Conservation (phyloP, 2,888 invertebrate species). For the Ochropacha duplaris region DNA sequence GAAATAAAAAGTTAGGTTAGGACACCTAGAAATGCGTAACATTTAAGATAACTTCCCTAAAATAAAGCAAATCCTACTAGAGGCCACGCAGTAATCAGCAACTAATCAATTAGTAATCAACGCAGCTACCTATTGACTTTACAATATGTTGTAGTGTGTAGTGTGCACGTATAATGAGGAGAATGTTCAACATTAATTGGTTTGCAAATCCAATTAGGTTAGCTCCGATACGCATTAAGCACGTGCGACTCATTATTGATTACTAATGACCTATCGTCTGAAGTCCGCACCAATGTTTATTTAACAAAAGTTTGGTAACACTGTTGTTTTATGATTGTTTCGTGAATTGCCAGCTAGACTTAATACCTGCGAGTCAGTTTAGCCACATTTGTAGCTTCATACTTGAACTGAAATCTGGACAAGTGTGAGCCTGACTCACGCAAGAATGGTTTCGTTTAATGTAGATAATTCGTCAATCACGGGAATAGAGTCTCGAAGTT, state of each 20-base stretch:
- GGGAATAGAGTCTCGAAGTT: too few species aligned
- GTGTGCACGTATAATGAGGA: conserved; percentile 60
- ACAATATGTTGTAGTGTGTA: conserved; percentile 58
- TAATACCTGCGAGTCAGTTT: too few species aligned
- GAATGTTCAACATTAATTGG: conserved; percentile 75
- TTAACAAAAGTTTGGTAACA: background rate
- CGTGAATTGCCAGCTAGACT: too few species aligned
- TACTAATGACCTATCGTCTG: conserved; percentile 64
- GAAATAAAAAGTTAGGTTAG: too few species aligned
- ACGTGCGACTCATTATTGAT: conserved; percentile 73
- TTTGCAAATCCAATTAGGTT: conserved; percentile 79
- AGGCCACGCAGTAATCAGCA: conserved; percentile 13
- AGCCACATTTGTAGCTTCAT: too few species aligned
- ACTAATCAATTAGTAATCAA: conserved; percentile 68
- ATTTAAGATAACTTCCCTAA: background rate
- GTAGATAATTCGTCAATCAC: too few species aligned
- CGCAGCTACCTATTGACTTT: conserved; percentile 59
- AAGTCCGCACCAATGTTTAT: conserved; percentile 23
- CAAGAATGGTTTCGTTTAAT: too few species aligned
- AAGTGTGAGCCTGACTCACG: too few species aligned
- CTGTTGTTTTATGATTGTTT: too few species aligned
- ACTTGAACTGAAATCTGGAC: too few species aligned
- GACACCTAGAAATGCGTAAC: too few species aligned
- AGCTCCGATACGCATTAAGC: conserved; percentile 67
- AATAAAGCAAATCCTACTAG: background rate